Evolutionary conservation across 2,113 vertebrate species (phyloP).

Genomic region (Burhinus bistriatus): DNA sequence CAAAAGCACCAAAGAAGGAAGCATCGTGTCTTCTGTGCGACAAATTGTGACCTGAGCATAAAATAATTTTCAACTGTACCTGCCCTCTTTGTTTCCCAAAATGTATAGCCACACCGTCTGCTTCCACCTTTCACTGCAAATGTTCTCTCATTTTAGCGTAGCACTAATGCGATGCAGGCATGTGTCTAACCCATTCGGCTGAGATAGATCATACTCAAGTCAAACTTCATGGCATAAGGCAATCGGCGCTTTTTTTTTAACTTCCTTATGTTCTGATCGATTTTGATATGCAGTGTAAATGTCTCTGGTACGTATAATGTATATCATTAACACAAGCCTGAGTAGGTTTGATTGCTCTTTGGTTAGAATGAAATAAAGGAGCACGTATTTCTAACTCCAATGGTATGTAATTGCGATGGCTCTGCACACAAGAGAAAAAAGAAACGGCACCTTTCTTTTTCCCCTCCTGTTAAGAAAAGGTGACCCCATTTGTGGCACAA

Average conservation of each 20-base stretch:
- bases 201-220: background rate
- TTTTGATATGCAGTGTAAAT: conserved; percentile 25
- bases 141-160: background rate
- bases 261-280: conserved; percentile 21
- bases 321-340: conserved; percentile 16
- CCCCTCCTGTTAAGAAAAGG: background rate
- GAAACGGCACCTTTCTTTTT: background rate
- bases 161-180: fast-evolving
- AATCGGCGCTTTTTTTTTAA: background rate
- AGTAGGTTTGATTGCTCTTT: conserved; percentile 18
- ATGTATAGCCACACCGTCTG: fast-evolving
- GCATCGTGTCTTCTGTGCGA: fast-evolving
- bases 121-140: background rate
- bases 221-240: background rate
- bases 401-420: background rate
- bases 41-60: background rate
- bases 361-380: conserved; percentile 14
- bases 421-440: background rate
- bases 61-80: background rate
- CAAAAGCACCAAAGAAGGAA: background rate
- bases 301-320: background rate
- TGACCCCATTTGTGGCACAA: background rate
- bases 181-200: background rate
- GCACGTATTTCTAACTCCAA: background rate
- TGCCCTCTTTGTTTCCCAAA: background rate